Evolutionary conservation across 2,113 vertebrate genomes (phyloP).

Genomic region (Bubo scandiacus): DNA sequence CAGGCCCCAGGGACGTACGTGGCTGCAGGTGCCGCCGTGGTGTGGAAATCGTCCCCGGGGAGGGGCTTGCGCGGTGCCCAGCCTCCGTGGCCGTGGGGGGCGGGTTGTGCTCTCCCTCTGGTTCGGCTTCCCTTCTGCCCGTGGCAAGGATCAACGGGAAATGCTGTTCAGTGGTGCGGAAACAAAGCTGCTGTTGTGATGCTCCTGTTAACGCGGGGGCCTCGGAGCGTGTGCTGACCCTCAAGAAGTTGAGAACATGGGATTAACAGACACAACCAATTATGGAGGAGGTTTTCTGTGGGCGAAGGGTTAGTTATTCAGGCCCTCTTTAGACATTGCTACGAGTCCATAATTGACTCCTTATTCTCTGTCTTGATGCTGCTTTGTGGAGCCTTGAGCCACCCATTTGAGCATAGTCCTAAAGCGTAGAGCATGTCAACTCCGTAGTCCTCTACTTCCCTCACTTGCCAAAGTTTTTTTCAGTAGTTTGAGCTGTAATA

Average conservation of each 20-base stretch:
- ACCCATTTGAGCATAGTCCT: fast-evolving
- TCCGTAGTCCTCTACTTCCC: fast-evolving
- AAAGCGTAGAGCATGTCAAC: fast-evolving
- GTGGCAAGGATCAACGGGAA: not conserved
- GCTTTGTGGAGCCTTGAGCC: not conserved
- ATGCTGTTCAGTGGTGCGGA: fast-evolving
- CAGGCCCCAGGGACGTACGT: not conserved
- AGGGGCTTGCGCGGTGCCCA: not conserved
- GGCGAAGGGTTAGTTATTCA: not conserved
- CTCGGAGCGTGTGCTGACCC: fast-evolving
- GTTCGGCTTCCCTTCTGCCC: not conserved
- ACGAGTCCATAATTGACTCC: not conserved
- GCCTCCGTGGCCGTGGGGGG: not conserved
- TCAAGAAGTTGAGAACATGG: fast-evolving
- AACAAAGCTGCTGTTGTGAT: not conserved
- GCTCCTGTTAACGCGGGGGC: not conserved
- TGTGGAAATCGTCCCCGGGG: not conserved
- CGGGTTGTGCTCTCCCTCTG: not conserved
- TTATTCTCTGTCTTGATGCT: not conserved
- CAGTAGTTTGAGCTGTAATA: not conserved
- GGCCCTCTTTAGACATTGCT: not conserved
- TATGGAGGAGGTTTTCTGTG: not conserved
- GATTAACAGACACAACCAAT: too few species aligned
- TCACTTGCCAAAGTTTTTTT: not conserved
- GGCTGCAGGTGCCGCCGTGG: not conserved